Percentiles rank a stretch among this genome's conserved stretches.
Conservation (phyloP, 1,140 invertebrate species). For the Tribolium castaneum region DNA sequence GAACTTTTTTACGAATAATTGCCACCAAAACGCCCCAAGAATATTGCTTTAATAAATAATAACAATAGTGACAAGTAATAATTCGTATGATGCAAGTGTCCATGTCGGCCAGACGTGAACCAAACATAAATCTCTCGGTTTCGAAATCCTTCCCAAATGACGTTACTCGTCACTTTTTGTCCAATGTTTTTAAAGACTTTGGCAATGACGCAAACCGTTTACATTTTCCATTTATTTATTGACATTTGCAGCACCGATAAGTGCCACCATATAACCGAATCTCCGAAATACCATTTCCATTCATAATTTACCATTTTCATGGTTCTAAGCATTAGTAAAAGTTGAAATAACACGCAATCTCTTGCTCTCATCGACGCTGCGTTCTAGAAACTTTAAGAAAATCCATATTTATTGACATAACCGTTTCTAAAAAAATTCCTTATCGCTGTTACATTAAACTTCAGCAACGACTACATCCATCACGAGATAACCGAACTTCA, state of each 20-base stretch:
- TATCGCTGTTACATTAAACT: conserved; percentile 10
- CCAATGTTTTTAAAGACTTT: conserved; percentile 1
- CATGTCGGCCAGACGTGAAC: background rate
- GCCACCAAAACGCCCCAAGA: too few relatives aligned
- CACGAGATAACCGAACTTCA: conserved; percentile 6
- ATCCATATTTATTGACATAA: conserved; percentile 21
- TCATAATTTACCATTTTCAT: background rate
- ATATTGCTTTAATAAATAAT: background rate
- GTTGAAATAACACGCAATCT: background rate
- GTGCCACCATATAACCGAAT: background rate
- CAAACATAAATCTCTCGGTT: background rate
- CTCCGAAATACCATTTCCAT: background rate
- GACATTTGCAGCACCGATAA: background rate
- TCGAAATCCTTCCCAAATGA: background rate
- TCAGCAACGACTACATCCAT: conserved; percentile 20
- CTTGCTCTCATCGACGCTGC: background rate
- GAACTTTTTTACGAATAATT: background rate
- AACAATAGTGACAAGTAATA: background rate
- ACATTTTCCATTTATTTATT: conserved; percentile 8
- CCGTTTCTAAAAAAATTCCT: conserved; percentile 11
- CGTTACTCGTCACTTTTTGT: background rate
- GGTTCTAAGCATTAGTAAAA: background rate
- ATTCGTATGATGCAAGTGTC: background rate
- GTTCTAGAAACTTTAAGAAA: background rate
- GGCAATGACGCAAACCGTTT: background rate